phyloP scores from a whole-genome alignment of 2,888 invertebrate genomes.

The Tetrapedia diversipes region DNA sequence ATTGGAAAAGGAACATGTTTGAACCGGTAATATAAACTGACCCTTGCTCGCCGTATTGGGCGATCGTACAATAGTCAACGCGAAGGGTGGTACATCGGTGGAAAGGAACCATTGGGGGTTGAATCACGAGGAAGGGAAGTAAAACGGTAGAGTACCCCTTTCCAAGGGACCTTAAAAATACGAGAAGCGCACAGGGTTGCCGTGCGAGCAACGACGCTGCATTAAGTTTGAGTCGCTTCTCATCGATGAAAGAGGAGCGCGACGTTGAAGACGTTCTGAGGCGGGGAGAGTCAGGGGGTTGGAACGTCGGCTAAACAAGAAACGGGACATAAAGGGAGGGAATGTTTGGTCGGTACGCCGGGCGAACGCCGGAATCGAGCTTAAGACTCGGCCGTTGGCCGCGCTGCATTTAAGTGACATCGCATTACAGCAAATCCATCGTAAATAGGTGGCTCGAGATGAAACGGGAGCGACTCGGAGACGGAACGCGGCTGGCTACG shows the following conservation, averaged over 20 bases:
- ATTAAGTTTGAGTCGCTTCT: not conserved
- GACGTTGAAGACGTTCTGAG: too few species aligned
- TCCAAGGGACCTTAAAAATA: not conserved
- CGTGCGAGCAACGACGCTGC: not conserved
- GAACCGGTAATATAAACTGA: too few species aligned
- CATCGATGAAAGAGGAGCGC: conserved; percentile 1
- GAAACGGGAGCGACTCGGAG: conserved; percentile 42
- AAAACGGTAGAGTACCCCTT: not conserved
- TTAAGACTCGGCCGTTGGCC: conserved; percentile 43
- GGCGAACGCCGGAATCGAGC: conserved; percentile 32
- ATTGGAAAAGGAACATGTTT: too few species aligned
- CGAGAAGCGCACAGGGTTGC: not conserved
- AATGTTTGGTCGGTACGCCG: conserved; percentile 33
- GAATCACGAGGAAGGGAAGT: not conserved
- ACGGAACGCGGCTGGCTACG: too few species aligned
- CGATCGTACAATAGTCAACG: too few species aligned
- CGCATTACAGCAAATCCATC: conserved; percentile 62
- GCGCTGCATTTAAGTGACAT: conserved; percentile 55
- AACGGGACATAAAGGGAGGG: conserved; percentile 28
- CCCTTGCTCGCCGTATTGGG: too few species aligned
- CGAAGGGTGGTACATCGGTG: too few species aligned
- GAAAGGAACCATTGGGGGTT: too few species aligned
- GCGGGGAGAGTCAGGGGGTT: not conserved
- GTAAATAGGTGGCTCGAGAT: conserved; percentile 65
- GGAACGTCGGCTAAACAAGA: conserved; percentile 30